These are phyloP conservation scores for Sus cebifrons DNA, from an alignment of 2,797 vertebrate genomes.

Conservation along the genomic window DNA sequence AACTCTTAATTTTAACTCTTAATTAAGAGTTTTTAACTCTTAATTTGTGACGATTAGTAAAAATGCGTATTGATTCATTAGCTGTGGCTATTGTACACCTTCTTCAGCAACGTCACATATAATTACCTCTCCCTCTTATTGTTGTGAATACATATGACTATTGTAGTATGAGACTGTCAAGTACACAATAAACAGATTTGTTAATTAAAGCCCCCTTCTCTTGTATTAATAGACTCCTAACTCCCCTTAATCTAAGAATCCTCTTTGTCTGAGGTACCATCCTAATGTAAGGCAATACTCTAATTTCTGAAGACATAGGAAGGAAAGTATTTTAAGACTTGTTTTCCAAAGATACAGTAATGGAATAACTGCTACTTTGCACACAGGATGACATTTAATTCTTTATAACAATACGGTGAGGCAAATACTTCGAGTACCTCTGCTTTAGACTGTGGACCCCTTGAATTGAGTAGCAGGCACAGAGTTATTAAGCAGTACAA, in stretches of 20 bases:
- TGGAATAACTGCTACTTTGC: neutral
- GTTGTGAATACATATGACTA: neutral
- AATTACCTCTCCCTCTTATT: neutral
- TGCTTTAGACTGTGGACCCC: neutral
- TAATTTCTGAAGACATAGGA: conserved; percentile 32
- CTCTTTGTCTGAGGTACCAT: conserved; percentile 56
- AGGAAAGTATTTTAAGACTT: neutral
- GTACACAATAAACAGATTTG: conserved; percentile 25
- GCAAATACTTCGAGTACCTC: neutral
- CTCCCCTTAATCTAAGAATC: conserved; percentile 11
- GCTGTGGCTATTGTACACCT: neutral
- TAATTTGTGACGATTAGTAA: neutral
- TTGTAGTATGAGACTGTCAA: conserved; percentile 14
- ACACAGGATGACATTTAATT: conserved; percentile 48
- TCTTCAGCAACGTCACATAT: neutral
- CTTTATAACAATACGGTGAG: neutral
- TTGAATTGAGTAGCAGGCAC: neutral
- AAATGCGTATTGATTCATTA: conserved; percentile 10
- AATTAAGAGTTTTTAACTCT: conserved; percentile 2
- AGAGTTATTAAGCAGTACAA: neutral
- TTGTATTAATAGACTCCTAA: conserved; percentile 38
- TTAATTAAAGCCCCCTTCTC: conserved; percentile 58
- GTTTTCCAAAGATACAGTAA: conserved; percentile 34
- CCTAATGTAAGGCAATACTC: conserved; percentile 15
- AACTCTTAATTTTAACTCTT: conserved; percentile 33